These are phyloP conservation scores for Anguilla marmorata DNA, from an alignment of 2,797 vertebrate species.

Conservation along the genomic window DNA sequence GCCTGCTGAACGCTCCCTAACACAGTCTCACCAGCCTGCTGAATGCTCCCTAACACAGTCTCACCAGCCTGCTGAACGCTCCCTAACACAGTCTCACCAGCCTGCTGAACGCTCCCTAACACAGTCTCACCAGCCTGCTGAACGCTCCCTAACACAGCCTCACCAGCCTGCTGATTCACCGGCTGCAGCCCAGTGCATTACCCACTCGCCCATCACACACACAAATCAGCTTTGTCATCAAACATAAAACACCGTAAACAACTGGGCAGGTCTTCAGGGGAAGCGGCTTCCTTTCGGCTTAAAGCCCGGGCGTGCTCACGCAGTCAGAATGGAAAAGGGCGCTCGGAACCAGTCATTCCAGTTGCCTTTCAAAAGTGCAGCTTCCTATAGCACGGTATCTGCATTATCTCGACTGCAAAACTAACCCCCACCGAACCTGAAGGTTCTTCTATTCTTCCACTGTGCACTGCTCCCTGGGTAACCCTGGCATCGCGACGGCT, in stretches of 20 bases:
- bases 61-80: not conserved
- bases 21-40: not conserved
- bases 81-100: not conserved
- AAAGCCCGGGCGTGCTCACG: not conserved
- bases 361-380: not conserved
- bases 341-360: not conserved
- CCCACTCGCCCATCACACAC: not conserved
- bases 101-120: not conserved
- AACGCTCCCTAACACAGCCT: not conserved
- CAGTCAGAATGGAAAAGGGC: not conserved
- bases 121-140: not conserved
- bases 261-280: not conserved
- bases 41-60: not conserved
- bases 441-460: not conserved
- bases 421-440: not conserved
- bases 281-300: too few relatives aligned
- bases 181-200: not conserved
- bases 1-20: not conserved
- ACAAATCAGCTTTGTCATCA: constrained; percentile 4
- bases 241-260: not conserved
- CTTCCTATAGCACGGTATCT: not conserved
- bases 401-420: not conserved
- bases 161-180: not conserved
- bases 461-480: not conserved
- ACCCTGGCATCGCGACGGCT: not conserved